A percentile compares a stretch with the other conserved stretches of the same genome.
Evolutionary conservation across 2,888 invertebrate genomes (phyloP).

Genomic region (Lypha dubia): DNA sequence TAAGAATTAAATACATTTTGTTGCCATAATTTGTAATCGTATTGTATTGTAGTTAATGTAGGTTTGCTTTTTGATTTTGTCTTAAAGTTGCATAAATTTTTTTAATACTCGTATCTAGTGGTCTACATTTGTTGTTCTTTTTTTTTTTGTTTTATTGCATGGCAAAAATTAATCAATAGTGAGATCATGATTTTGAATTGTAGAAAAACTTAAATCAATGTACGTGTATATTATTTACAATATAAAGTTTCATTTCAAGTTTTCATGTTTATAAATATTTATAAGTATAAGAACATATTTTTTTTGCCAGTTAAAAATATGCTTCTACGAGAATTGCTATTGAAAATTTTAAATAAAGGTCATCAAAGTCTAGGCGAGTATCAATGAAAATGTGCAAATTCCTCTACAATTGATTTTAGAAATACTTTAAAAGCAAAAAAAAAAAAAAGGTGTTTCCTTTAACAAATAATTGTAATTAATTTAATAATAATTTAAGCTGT

Average conservation of each 20-base stretch:
- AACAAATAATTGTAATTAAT: constrained; percentile 7
- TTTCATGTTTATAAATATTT: constrained; percentile 44
- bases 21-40: constrained; percentile 48
- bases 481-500: too few relatives aligned
- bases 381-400: constrained; percentile 34
- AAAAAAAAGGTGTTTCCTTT: background rate
- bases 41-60: constrained; percentile 38
- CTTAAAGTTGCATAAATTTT: constrained; percentile 27
- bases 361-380: constrained; percentile 53
- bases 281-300: constrained; percentile 49
- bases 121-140: constrained; percentile 48
- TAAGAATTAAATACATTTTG: constrained; percentile 48
- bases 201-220: constrained; percentile 32
- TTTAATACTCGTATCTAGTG: constrained; percentile 39
- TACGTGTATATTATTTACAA: constrained; percentile 25
- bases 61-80: constrained; percentile 30
- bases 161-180: constrained; percentile 56
- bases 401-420: constrained; percentile 5
- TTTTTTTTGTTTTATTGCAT: constrained; percentile 37
- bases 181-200: constrained; percentile 65
- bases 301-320: constrained; percentile 21
- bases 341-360: constrained; percentile 58
- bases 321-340: constrained; percentile 34
- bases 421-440: background rate
- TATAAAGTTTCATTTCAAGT: constrained; percentile 35